Percentiles rank a stretch among this genome's conserved stretches.
Conservation (phyloP, 2,888 invertebrate species). For the Ichneumon xanthorius region DNA sequence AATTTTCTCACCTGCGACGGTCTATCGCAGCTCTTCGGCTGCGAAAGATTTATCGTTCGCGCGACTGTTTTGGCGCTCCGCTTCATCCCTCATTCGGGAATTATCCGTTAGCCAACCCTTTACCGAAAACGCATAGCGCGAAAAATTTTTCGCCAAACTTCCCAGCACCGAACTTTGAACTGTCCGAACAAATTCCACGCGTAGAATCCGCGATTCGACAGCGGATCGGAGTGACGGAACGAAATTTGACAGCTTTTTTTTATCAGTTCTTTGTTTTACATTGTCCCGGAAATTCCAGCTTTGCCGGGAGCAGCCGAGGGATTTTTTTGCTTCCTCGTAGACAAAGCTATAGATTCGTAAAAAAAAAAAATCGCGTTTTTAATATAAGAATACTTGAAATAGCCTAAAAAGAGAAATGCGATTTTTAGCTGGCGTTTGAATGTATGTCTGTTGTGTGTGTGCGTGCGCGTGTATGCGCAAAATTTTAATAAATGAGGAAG, state of each 20-base stretch:
- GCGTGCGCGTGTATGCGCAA: too few relatives aligned
- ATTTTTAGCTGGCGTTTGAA: too few relatives aligned
- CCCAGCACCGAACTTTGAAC: background rate
- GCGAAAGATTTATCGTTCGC: slow-evolving; percentile 80
- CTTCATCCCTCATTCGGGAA: slow-evolving; percentile 72
- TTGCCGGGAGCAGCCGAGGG: background rate
- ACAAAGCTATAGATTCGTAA: background rate
- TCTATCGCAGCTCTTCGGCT: slow-evolving; percentile 76
- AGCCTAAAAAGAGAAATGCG: too few relatives aligned
- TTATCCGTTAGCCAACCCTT: background rate
- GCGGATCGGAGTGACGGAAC: background rate
- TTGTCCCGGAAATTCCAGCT: background rate
- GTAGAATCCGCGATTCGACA: slow-evolving; percentile 8
- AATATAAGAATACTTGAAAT: too few relatives aligned
- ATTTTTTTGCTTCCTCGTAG: background rate
- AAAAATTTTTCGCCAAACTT: background rate
- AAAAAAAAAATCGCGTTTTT: background rate
- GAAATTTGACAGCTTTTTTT: slow-evolving; percentile 8
- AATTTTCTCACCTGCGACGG: slow-evolving; percentile 74
- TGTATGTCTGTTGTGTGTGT: too few relatives aligned
- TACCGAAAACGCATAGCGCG: slow-evolving; percentile 36
- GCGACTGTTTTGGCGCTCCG: slow-evolving; percentile 73
- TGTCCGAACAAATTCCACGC: background rate
- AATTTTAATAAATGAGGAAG: too few relatives aligned
- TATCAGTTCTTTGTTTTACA: slow-evolving; percentile 18